These are phyloP conservation scores for Novumbra hubbsi DNA, from an alignment of 2,797 vertebrate species.

Conservation along the genomic window DNA sequence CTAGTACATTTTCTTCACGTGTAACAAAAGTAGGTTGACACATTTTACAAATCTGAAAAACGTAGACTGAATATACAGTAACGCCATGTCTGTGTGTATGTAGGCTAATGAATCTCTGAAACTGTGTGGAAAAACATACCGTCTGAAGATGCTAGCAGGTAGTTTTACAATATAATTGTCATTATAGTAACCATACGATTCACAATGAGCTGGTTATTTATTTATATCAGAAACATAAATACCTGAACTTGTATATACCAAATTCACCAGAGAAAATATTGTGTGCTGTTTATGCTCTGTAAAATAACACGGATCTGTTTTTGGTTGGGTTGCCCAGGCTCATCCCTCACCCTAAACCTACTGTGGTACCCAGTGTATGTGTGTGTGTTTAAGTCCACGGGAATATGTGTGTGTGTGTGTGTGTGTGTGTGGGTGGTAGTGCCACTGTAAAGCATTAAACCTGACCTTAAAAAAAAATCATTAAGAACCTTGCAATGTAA, in stretches of 20 bases:
- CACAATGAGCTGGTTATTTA: neutral
- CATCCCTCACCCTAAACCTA: neutral
- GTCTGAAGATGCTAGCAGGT: neutral
- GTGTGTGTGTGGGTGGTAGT: neutral
- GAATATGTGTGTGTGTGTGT: slow-evolving; percentile 8
- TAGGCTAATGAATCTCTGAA: neutral
- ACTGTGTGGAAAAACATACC: neutral
- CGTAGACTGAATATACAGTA: neutral
- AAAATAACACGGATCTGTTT: slow-evolving; percentile 10
- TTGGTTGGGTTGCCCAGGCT: neutral
- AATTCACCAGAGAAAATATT: slow-evolving; percentile 7
- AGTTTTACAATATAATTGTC: slow-evolving; percentile 3
- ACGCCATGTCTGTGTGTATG: neutral
- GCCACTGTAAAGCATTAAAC: slow-evolving; percentile 7
- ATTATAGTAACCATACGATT: neutral
- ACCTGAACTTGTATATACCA: slow-evolving; percentile 3
- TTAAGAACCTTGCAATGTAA: slow-evolving; percentile 14
- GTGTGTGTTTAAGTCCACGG: neutral
- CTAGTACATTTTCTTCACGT: slow-evolving; percentile 13
- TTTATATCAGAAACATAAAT: slow-evolving; percentile 9
- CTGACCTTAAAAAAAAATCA: slow-evolving; percentile 9
- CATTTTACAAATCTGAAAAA: neutral
- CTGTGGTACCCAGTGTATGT: neutral
- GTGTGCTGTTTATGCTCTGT: slow-evolving; percentile 6
- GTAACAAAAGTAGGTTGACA: neutral